Percentiles rank a stretch among this genome's conserved stretches.
Conservation (phyloP, 2,113 vertebrate species). For the Callipepla californica region DNA sequence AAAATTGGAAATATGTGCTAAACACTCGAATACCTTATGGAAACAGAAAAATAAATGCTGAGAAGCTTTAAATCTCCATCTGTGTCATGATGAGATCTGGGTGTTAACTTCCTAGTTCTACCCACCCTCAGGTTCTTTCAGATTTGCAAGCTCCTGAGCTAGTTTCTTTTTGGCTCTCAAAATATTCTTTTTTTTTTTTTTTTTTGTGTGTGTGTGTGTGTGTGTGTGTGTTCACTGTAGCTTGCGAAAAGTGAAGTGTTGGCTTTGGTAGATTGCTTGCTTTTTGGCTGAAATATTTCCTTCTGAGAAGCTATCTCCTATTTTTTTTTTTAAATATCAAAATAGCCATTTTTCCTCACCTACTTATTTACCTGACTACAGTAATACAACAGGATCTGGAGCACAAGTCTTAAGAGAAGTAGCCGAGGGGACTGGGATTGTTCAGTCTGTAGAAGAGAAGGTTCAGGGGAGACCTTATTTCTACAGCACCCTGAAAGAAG, state of each 20-base stretch:
- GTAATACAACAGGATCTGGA: not conserved
- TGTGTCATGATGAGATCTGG: not conserved
- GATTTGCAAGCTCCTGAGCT: not conserved
- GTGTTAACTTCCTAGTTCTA: not conserved
- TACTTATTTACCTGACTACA: not conserved
- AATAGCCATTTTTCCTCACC: not conserved
- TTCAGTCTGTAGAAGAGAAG: too few species aligned
- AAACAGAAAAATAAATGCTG: not conserved
- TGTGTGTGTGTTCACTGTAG: not conserved
- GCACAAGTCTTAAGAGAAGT: too few species aligned
- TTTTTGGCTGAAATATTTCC: not conserved
- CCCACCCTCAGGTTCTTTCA: not conserved
- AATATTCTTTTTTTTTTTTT: not conserved
- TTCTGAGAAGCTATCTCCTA: not conserved
- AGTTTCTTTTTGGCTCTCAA: fast-evolving
- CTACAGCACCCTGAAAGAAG: too few species aligned
- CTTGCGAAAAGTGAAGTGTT: not conserved
- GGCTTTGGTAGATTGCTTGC: not conserved
- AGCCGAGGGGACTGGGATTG: too few species aligned
- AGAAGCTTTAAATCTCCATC: not conserved
- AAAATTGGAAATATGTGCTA: not conserved
- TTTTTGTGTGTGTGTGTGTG: too few species aligned
- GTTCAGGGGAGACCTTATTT: too few species aligned
- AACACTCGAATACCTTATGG: not conserved
- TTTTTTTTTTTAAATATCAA: not conserved